Base-by-base conservation (phyloP, 2,113 vertebrate genomes). In the Furnarius figulus region DNA sequence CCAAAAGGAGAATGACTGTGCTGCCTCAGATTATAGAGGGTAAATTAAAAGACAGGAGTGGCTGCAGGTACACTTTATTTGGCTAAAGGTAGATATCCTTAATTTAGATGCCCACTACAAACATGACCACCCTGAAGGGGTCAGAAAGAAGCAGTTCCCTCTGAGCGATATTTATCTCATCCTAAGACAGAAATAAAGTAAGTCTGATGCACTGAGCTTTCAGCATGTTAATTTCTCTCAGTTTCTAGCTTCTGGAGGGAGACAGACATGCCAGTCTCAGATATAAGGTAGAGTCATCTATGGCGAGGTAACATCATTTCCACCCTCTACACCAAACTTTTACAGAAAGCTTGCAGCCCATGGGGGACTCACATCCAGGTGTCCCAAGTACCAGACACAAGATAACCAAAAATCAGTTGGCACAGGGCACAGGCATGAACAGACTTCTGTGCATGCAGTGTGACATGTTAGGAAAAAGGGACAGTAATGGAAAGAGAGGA, bases 1-100 rank as follows among this genome's bases (percentile, higher is more conserved):
- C 25, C 16, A 67, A 61, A 85, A 58, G 17, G 52, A 74, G 82
- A 83, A 59, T 1, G 2, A 7, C 25, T 50, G 19, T 78, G 20
- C 31, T 21, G 27, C n/a, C 37, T 58, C 0, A 0, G 22, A 58
- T 67, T 40, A 27, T 5, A 53, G 62, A 75, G 22, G 9, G 3
- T 27, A 76, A 71, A 72, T 5, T 72, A 59, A 46, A 79, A 63
- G 56, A 27, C 12, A 37, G 25, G 28, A 37, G 3, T 12, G 25
- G 47, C 20, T 94, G 28, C 10, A 46, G 23, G 35, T 49, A 55
- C 10, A 50, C 44, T 58, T 52, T 73, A 66, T 76, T 72, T 87
- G 44, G 33, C 40, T 73, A 37, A 63, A 84, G 5, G 17, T 28
- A 63, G 17, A 6, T n/a, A 22, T 37, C 39, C 12, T 5, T 50